Evolutionary conservation across 2,113 vertebrate species (phyloP).

Genomic region (Xerus inauris): DNA sequence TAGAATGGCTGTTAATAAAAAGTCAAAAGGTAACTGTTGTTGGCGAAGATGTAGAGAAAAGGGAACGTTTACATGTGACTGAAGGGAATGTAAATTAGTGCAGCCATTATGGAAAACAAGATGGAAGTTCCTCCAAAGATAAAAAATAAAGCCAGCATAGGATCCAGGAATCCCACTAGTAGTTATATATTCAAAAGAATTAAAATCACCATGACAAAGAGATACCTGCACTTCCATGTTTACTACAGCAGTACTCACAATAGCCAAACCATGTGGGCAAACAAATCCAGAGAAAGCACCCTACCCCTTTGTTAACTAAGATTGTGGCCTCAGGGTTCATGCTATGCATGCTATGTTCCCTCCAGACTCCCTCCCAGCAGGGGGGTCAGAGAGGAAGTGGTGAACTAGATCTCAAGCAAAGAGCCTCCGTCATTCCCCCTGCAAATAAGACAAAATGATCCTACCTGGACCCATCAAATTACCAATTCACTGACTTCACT

Average conservation of each 20-base stretch:
- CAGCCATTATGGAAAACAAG: not conserved
- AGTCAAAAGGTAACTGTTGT: not conserved
- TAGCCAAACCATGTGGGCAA: not conserved
- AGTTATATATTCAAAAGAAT: not conserved
- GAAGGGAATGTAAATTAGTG: not conserved
- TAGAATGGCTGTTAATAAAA: not conserved
- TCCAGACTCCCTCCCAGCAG: not conserved
- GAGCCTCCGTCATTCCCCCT: rapidly evolving
- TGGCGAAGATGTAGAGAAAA: not conserved
- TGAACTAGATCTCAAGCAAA: not conserved
- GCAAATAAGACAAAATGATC: not conserved
- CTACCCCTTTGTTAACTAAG: not conserved
- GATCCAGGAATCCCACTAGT: not conserved
- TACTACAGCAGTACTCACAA: not conserved
- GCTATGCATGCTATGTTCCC: rapidly evolving
- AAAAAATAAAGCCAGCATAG: not conserved
- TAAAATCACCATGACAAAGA: not conserved
- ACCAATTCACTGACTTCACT: not conserved
- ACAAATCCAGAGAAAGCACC: not conserved
- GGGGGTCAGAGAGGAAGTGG: not conserved
- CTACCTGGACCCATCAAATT: not conserved
- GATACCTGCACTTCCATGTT: not conserved
- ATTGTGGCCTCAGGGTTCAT: not conserved
- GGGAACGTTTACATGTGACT: not conserved
- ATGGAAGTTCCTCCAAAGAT: not conserved